Conservation (phyloP, 2,113 vertebrate species). For the Thomomys bottae region DNA sequence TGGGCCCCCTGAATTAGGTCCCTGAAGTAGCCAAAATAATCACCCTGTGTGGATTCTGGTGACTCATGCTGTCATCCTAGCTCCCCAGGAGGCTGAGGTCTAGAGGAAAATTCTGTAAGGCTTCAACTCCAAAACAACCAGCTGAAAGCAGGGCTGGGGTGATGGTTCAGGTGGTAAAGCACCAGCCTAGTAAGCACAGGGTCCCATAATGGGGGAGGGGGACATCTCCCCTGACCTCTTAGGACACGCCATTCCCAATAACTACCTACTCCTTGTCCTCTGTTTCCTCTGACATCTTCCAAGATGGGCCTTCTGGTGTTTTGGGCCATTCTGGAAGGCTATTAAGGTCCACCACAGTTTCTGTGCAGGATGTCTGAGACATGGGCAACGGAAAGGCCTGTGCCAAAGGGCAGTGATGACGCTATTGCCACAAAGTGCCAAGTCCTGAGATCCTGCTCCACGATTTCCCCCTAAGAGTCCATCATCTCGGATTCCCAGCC, state of each 20-base stretch:
- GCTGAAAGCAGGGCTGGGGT: too few relatives aligned
- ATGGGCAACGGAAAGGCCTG: too few relatives aligned
- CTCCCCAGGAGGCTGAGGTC: too few relatives aligned
- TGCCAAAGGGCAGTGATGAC: rapidly evolving
- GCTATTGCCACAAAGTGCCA: background rate
- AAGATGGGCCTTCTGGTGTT: rapidly evolving
- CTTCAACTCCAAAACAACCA: too few relatives aligned
- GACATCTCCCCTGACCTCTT: too few relatives aligned
- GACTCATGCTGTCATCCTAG: too few relatives aligned
- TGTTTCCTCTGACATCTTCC: too few relatives aligned
- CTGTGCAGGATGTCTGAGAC: background rate
- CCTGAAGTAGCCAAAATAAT: rapidly evolving
- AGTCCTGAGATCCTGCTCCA: background rate
- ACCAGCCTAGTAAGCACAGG: too few relatives aligned
- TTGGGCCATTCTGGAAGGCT: background rate
- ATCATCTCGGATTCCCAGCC: background rate
- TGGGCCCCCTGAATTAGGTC: background rate
- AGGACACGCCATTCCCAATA: background rate
- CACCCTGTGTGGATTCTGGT: too few relatives aligned
- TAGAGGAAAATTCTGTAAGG: too few relatives aligned
- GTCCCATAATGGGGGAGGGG: too few relatives aligned
- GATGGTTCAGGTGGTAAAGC: too few relatives aligned
- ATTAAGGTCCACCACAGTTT: rapidly evolving
- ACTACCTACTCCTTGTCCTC: background rate
- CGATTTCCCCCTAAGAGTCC: background rate